Evolutionary conservation across 2,888 invertebrate genomes (phyloP), one percentile per base, ranked within the genome.

Genomic region (Cryptocephalus moraei): DNA sequence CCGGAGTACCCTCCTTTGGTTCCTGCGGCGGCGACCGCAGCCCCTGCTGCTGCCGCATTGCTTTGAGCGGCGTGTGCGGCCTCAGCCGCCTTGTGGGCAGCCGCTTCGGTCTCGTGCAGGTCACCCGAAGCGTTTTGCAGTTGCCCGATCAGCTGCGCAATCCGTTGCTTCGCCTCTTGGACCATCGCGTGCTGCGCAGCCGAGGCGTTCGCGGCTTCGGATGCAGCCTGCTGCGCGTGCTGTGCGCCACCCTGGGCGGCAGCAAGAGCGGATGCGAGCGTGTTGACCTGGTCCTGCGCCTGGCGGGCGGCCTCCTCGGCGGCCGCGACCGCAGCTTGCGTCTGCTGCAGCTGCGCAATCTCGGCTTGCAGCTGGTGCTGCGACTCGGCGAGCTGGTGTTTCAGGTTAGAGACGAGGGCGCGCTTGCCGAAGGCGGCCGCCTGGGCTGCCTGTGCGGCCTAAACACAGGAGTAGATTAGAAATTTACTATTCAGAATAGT

Each of bases 291-390:
- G 60, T 80, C 80, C 73, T 79, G 79, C 32, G 84, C 82, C 64
- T 84, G 82, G 60, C 82, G 78, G 0, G 84, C 81, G 0, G 84
- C 75, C 56, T 81, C 78, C 33, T 81, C 80, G 0, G 85, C 81
- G 1, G 84, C 71, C 44, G 78, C 77, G 0, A 84, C 80, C 0
- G 85, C 68, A 46, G 81, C 71, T 64, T 84, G 81, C 6, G 85
- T 82, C 46, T 83, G 80, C 54, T 80, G 80, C 53, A 84, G 67
- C 67, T 85, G 85, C 64, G 76, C 75, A 55, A 80, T 74, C 60
- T 86, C 86, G 1, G 77, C 75, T 54, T 82, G 79, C 2, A 84
- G 74, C 1, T 74, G 76, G 0, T 76, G 76, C 60, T 81, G 80
- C 1, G 82, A 80, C 54, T 82, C 82, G 8, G 76, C 74, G 6